Evolutionary conservation across 2,888 invertebrate genomes (phyloP).

Genomic region (Aphidius colemani): DNA sequence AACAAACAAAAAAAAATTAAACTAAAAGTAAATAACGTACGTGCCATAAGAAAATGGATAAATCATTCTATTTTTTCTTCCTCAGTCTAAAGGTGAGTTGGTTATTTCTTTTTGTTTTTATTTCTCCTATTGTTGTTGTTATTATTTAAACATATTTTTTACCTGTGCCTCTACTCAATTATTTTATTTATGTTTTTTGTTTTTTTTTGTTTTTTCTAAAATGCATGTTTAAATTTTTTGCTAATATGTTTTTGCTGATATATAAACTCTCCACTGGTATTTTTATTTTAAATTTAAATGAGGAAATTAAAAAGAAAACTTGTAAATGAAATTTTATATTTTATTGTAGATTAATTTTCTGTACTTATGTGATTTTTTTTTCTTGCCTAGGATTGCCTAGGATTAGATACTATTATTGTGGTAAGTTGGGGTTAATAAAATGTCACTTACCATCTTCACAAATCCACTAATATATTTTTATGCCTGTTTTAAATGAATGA

Average conservation of each 20-base stretch:
- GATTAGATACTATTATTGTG: slow-evolving; percentile 70
- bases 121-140: slow-evolving; percentile 26
- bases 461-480: background rate
- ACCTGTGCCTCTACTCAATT: background rate
- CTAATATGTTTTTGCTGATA: background rate
- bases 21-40: slow-evolving; percentile 29
- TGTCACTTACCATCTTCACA: background rate
- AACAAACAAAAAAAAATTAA: no score
- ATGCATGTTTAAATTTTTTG: background rate
- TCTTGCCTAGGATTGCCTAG: slow-evolving; percentile 65
- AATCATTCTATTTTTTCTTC: slow-evolving; percentile 52
- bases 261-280: background rate
- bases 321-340: background rate
- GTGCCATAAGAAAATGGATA: slow-evolving; percentile 40
- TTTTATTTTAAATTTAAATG: background rate
- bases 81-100: slow-evolving; percentile 53
- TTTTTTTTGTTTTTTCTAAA: slow-evolving; percentile 13
- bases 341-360: background rate
- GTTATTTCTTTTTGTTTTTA: slow-evolving; percentile 35
- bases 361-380: slow-evolving; percentile 34
- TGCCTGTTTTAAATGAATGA: background rate
- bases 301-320: background rate
- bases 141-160: slow-evolving; percentile 1
- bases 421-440: slow-evolving; percentile 61
- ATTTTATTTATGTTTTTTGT: slow-evolving; percentile 33